Conservation (phyloP, 23 tunicate genomes). For the Ascidia mentula region DNA sequence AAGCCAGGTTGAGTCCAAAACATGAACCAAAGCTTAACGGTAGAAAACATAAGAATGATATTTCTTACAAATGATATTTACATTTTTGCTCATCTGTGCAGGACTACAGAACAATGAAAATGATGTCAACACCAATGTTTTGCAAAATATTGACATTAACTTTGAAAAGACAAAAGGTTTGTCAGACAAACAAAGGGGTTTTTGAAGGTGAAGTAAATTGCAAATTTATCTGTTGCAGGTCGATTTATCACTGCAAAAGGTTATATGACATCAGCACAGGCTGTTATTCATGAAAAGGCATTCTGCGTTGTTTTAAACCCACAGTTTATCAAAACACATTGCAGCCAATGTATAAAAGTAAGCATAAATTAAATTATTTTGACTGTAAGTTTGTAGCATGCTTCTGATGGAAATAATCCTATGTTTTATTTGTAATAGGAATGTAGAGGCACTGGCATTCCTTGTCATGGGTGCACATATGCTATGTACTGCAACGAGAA, state of each 20-base stretch:
- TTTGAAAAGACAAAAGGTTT: constrained; percentile 15
- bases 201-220: no score
- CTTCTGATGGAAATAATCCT: not conserved
- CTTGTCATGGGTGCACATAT: constrained; percentile 58
- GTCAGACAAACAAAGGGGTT: not conserved
- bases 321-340: constrained; percentile 1
- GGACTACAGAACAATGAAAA: not conserved
- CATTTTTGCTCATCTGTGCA: not conserved
- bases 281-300: constrained; percentile 26
- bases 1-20: not conserved
- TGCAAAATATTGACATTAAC: not conserved
- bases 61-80: not conserved
- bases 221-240: no score
- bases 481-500: constrained; percentile 42
- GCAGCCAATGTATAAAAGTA: constrained; percentile 50
- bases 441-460: constrained; percentile 26
- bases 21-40: not conserved
- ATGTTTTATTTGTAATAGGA: constrained; percentile 14
- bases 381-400: no score
- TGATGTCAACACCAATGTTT: not conserved
- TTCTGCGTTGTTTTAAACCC: constrained; percentile 23
- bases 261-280: constrained; percentile 15
- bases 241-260: constrained; percentile 26
- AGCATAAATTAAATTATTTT: no score
- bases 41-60: no score